A percentile compares a stretch with the other conserved stretches of the same genome.
Evolutionary conservation across 2,113 vertebrate genomes (phyloP).

Genomic region (Ranitomeya imitator): DNA sequence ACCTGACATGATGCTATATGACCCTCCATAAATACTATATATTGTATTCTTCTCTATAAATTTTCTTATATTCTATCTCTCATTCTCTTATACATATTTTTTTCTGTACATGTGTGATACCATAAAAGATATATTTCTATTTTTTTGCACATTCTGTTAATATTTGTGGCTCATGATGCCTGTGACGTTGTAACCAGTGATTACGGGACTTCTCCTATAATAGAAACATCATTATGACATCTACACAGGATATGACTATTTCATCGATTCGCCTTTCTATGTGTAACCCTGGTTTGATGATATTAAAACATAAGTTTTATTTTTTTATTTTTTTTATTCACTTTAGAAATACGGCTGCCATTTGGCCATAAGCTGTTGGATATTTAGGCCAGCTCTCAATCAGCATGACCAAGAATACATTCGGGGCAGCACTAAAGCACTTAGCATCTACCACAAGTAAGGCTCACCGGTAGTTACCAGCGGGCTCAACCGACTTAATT

Average conservation of each 20-base stretch:
- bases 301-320: not conserved
- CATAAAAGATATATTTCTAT: not conserved
- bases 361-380: conserved; percentile 36
- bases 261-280: conserved; percentile 5
- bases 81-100: not conserved
- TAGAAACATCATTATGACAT: conserved; percentile 9
- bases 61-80: not conserved
- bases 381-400: conserved; percentile 18
- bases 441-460: conserved; percentile 45
- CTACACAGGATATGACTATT: not conserved
- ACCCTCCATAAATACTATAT: not conserved
- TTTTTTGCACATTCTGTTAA: conserved; percentile 51
- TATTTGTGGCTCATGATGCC: conserved; percentile 23
- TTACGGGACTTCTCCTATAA: conserved; percentile 18
- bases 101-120: conserved; percentile 29
- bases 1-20: conserved; percentile 27
- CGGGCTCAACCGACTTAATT: conserved; percentile 38
- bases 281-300: conserved; percentile 29
- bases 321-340: conserved; percentile 13
- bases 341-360: conserved; percentile 39
- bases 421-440: conserved; percentile 56
- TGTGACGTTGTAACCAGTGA: conserved; percentile 29
- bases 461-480: conserved; percentile 38
- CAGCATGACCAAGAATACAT: conserved; percentile 56
- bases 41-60: not conserved